phyloP scores from a whole-genome alignment of 2,113 vertebrate genomes.

The Aptenodytes patagonicus region DNA sequence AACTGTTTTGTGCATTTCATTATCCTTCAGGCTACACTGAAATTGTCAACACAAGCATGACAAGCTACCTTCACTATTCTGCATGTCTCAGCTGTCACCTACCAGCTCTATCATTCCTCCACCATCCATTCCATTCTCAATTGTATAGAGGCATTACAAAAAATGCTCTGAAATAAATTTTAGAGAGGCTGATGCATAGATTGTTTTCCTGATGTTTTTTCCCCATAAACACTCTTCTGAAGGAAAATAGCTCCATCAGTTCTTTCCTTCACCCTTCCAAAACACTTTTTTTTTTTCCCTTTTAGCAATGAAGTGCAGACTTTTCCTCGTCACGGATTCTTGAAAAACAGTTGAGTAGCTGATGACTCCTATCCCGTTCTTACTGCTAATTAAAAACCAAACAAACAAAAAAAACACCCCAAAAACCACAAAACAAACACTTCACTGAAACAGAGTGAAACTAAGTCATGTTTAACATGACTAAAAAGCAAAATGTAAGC shows the following conservation, averaged over 20 bases:
- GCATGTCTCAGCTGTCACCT: background rate
- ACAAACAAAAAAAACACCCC: accelerated
- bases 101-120: background rate
- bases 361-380: background rate
- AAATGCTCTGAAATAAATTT: background rate
- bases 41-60: background rate
- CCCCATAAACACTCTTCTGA: background rate
- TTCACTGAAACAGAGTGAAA: background rate
- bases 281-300: background rate
- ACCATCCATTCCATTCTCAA: background rate
- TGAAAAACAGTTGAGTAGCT: background rate
- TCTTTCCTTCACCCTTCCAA: background rate
- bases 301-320: background rate
- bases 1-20: background rate
- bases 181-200: background rate
- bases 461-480: background rate
- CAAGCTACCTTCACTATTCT: background rate
- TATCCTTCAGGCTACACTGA: background rate
- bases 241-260: background rate
- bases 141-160: background rate
- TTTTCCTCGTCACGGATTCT: background rate
- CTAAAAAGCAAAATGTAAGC: background rate
- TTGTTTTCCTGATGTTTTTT: background rate
- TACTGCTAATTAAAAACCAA: background rate
- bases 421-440: background rate